Base-by-base conservation (phyloP, 2,113 vertebrate genomes). In the Larimichthys polyactis region DNA sequence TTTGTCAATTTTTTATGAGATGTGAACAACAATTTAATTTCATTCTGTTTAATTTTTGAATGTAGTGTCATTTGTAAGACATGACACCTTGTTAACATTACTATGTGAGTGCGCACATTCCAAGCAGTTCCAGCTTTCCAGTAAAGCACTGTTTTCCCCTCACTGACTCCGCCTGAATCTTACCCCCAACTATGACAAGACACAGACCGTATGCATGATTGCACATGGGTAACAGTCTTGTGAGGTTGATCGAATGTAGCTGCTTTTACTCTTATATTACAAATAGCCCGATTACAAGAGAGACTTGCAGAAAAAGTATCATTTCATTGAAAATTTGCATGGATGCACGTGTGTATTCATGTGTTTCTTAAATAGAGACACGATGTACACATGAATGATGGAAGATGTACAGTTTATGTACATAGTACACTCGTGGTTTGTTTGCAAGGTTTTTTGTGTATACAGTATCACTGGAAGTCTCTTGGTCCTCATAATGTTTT, bases 401-500 rank as follows among this genome's bases (percentile, higher is more conserved):
- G 57, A 40, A 75, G 46, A n/a, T 51, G 49, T 46, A 29, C 10
- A 44, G 10, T 67, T 17, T 65, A 54, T 9, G 66, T 43, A 32
- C 22, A 36, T 58, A 15, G 40, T 1, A 3, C 8, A n/a, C 19
- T 40, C 2, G 0, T 20, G 52, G 22, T 72, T 73, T 81, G 14
- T 79, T 76, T 77, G 65, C 29, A 27, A 19, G 60, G 46, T 10
- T 40, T 43, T 51, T 4, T 79, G 43, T 64, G 27, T 51, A 43
- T 19, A 27, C 27, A 27, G 27, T 27, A 16, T 71, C n/a, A n/a
- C 5, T 58, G 36, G 43, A 27, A 27, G 44, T 29, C 24, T 24
- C 44, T 51, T 49, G 36, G 55, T 65, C 57, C 55, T 70, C 16
- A 46, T 44, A 16, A 54, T 74, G 78, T 75, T 84, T 73, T 44